A percentile compares a stretch with the other conserved stretches of the same genome.
Evolutionary conservation across 2,888 invertebrate genomes (phyloP).

Genomic region (Hoplodrina ambigua): DNA sequence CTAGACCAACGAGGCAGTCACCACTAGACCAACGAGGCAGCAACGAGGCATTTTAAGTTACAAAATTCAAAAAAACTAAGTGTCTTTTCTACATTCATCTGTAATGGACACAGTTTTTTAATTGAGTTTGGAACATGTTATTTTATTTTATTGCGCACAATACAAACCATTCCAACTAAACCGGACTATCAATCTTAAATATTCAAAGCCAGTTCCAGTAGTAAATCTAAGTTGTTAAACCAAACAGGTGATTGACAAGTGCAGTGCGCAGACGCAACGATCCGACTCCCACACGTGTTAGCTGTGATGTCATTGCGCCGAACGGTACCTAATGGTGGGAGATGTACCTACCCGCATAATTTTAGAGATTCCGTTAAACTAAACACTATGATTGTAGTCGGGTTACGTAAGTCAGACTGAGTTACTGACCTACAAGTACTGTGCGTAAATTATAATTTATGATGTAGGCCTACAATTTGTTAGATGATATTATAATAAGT

Average conservation of each 20-base stretch:
- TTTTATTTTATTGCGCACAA: neutral
- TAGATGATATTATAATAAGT: neutral
- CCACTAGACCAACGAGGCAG: too few species aligned
- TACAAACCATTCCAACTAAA: too few species aligned
- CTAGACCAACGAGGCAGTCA: too few species aligned
- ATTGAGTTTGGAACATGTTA: too few species aligned
- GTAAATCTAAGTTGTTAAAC: constrained; percentile 9
- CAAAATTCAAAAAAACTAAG: too few species aligned
- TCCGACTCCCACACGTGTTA: constrained; percentile 53
- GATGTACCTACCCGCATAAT: constrained; percentile 49
- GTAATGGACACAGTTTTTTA: too few species aligned
- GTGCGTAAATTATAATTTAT: constrained; percentile 15
- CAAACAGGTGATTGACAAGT: constrained; percentile 70
- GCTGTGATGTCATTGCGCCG: constrained; percentile 67
- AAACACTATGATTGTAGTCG: constrained; percentile 29
- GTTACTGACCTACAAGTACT: constrained; percentile 47
- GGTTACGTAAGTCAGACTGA: constrained; percentile 45
- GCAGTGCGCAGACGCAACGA: constrained; percentile 57
- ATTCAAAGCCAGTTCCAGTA: constrained; percentile 39
- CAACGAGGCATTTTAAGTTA: too few species aligned
- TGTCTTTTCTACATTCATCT: too few species aligned
- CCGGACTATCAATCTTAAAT: neutral
- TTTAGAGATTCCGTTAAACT: constrained; percentile 56
- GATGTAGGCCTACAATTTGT: neutral
- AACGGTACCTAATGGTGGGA: constrained; percentile 67